These are phyloP conservation scores for Trileptium ribeirensis DNA, from an alignment of 2,888 invertebrate species.

Conservation along the genomic window DNA sequence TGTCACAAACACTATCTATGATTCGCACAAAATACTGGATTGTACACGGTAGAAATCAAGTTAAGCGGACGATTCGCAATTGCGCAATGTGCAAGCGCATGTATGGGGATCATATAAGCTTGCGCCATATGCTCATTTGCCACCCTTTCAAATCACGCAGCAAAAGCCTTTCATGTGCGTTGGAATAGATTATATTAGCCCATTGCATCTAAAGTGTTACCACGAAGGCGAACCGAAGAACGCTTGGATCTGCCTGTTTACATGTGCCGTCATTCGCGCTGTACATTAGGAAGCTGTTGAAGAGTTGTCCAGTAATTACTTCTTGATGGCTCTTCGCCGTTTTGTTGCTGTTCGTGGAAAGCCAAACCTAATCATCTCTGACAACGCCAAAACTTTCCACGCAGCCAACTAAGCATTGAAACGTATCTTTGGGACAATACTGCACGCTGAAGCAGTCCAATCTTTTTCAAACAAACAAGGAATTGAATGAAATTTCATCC, in stretches of 20 bases:
- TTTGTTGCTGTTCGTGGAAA: neutral
- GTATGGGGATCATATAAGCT: neutral
- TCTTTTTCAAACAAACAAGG: neutral
- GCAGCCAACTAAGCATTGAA: neutral
- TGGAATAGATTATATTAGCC: neutral
- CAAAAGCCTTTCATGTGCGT: neutral
- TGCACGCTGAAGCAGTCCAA: neutral
- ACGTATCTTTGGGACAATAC: neutral
- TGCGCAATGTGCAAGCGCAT: neutral
- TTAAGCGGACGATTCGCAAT: neutral
- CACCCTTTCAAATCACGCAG: neutral
- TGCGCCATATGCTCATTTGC: neutral
- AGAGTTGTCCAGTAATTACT: neutral
- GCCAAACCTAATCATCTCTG: neutral
- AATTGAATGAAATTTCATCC: neutral
- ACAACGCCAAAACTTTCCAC: neutral
- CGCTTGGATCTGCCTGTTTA: neutral
- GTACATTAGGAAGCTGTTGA: neutral
- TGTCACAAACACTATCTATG: conserved; percentile 6
- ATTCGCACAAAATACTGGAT: conserved; percentile 11
- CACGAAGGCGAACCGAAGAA: neutral
- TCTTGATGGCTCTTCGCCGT: neutral
- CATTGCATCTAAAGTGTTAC: neutral
- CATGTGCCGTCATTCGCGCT: neutral
- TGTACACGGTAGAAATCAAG: neutral